Evolutionary conservation across 2,797 vertebrate species (phyloP), one percentile per base, ranked within the genome.

Genomic region (Sebastes umbrosus): DNA sequence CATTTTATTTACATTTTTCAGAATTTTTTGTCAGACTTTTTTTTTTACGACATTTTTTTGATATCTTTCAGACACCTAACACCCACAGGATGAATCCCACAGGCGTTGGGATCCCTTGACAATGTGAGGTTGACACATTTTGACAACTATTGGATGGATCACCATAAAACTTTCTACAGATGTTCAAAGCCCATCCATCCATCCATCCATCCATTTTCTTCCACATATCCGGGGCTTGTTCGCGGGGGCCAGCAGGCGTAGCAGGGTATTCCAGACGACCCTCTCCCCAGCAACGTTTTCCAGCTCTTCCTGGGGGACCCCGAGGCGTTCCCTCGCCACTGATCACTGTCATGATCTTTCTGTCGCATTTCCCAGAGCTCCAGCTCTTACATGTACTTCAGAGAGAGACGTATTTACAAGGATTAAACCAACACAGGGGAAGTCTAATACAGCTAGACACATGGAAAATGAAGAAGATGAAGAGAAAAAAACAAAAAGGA

Each of bases 401-500:
- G 8, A 86, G 29, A 18, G 8, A 46, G 32, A 46, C 54, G 10
- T 25, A 39, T 86, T 80, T 64, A 78, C 43, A 75, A 66, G 58
- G 24, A 50, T 57, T 54, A 32, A n/a, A 8, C 6, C 6, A 71
- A 74, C 24, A 63, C 55, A 64, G 13, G n/a, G 39, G 5, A 5
- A 24, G 14, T 65, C 8, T 27, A 14, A 46, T 16, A 46, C 46
- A 39, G 60, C 62, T 29, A 36, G 50, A 46, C 39, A 8, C 43
- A 18, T 46, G 43, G 43, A 20, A 18, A 46, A 67, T 60, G 67
- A 50, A 50, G 43, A 8, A 46, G 46, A 20, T 18, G 4, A 46
- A 6, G 14, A 24, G 5, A 20, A 31, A 39, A 39, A 27, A 16
- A 27, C 11, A 22, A 16, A 25, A 60, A 9, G 2, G 12, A 9